These are phyloP conservation scores for Parnassius glacialis DNA, from an alignment of 2,888 invertebrate species.

Conservation along the genomic window DNA sequence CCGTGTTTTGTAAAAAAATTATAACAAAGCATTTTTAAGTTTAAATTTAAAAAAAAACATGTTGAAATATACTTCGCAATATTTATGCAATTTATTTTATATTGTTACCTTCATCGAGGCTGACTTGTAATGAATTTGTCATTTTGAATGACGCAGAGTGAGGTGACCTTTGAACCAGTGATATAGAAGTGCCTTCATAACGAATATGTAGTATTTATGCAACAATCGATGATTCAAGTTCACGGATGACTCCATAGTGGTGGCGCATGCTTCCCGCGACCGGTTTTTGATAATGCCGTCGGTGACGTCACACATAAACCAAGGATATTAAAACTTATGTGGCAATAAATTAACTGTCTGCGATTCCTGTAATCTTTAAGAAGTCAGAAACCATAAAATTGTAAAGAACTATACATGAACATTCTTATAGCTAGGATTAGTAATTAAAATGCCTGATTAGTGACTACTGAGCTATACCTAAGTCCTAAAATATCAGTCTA, in stretches of 20 bases:
- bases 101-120: background rate
- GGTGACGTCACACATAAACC: slow-evolving; percentile 57
- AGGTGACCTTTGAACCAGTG: slow-evolving; percentile 2
- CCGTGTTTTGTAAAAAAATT: too few relatives aligned
- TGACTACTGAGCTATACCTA: too few relatives aligned
- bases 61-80: too few relatives aligned
- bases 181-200: background rate
- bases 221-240: slow-evolving; percentile 55
- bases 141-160: slow-evolving; percentile 11
- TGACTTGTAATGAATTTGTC: background rate
- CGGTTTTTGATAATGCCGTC: slow-evolving; percentile 62
- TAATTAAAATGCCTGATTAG: too few relatives aligned
- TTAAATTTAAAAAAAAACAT: too few relatives aligned
- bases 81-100: background rate
- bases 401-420: too few relatives aligned
- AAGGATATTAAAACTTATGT: slow-evolving; percentile 48
- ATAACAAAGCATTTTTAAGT: too few relatives aligned
- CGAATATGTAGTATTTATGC: background rate
- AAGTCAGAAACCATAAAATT: background rate
- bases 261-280: slow-evolving; percentile 62
- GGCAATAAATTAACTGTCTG: slow-evolving; percentile 44
- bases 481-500: too few relatives aligned
- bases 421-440: too few relatives aligned
- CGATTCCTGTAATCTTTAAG: slow-evolving; percentile 40
- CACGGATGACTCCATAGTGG: slow-evolving; percentile 63